Conservation (phyloP, 23 tunicate genomes). For the Halocynthia roretzi region DNA sequence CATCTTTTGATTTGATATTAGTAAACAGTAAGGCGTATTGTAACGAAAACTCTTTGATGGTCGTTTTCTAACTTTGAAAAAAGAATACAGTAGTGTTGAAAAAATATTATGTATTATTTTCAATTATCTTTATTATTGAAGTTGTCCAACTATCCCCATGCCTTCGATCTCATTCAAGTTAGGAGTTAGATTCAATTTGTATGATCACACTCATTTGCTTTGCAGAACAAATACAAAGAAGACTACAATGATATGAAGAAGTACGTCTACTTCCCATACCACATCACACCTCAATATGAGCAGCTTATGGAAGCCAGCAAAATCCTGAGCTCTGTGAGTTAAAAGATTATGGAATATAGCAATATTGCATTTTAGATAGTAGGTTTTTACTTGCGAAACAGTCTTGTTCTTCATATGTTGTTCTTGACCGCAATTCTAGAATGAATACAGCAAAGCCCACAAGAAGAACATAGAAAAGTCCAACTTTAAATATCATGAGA, state of each 20-base stretch:
- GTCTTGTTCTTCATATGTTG: background rate
- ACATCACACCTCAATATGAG: conserved; percentile 94
- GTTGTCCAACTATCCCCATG: background rate
- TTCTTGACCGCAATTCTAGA: conserved; percentile 5
- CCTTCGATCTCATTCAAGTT: background rate
- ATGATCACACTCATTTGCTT: background rate
- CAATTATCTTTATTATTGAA: background rate
- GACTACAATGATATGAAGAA: conserved; percentile 90
- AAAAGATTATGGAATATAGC: background rate
- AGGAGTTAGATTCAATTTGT: background rate
- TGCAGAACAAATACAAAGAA: conserved; percentile 72
- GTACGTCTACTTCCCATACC: conserved; percentile 85
- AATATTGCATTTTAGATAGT: background rate
- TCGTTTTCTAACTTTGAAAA: background rate
- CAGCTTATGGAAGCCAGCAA: conserved; percentile 48
- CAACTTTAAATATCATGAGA: conserved; percentile 57
- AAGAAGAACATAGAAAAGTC: conserved; percentile 30
- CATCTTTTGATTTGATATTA: background rate
- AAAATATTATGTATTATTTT: background rate
- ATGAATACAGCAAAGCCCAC: conserved; percentile 40
- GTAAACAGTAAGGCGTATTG: no score
- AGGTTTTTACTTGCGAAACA: background rate
- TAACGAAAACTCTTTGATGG: no score
- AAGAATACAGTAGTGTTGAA: background rate
- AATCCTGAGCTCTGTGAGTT: conserved; percentile 39